Evolutionary conservation across 2,113 vertebrate species (phyloP).

Genomic region (Pteruthius melanotis): DNA sequence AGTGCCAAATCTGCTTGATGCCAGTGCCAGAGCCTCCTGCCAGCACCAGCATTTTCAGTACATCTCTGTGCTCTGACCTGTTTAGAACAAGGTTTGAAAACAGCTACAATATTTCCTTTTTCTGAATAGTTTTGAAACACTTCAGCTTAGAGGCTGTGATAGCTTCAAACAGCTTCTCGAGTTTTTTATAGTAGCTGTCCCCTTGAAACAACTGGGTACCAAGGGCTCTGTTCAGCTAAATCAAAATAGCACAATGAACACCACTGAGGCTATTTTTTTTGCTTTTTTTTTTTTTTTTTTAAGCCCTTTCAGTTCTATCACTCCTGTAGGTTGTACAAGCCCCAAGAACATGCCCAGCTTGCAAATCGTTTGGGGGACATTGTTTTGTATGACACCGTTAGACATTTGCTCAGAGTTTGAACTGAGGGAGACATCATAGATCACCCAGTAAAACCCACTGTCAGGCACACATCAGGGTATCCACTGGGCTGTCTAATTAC

Average conservation of each 20-base stretch:
- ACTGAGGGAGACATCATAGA: neutral
- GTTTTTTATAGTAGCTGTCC: neutral
- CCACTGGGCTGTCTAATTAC: neutral
- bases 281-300: neutral
- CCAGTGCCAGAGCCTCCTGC: neutral
- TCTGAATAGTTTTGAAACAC: neutral
- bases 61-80: neutral
- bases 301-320: neutral
- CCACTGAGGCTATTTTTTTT: neutral
- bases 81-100: neutral
- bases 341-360: neutral
- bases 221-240: neutral
- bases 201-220: neutral
- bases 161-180: neutral
- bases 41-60: neutral
- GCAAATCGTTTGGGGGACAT: accelerated
- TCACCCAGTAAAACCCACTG: neutral
- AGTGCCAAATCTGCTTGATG: neutral
- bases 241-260: neutral
- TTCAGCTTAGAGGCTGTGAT: neutral
- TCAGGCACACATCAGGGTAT: neutral
- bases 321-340: neutral
- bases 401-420: neutral
- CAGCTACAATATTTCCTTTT: neutral
- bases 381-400: neutral